These are phyloP conservation scores for Paedocypris sp. DNA, from an alignment of 2,113 vertebrate species.

Conservation along the genomic window DNA sequence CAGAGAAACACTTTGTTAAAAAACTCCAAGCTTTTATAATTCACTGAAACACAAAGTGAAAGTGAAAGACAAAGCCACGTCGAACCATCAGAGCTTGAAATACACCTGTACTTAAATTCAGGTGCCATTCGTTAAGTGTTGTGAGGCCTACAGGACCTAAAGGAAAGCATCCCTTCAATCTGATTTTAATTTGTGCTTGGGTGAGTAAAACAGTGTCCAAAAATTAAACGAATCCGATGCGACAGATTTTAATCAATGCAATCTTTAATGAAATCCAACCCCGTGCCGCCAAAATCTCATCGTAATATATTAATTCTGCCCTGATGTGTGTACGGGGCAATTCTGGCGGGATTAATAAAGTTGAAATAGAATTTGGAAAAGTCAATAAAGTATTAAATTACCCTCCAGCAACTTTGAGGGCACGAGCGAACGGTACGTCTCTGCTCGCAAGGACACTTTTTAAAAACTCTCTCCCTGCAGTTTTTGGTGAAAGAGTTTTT, in stretches of 20 bases:
- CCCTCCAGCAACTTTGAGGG: conserved; percentile 48
- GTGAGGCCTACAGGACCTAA: neutral
- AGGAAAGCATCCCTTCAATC: conserved; percentile 25
- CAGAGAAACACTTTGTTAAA: conserved; percentile 15
- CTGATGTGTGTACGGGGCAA: conserved; percentile 59
- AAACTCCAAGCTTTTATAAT: neutral
- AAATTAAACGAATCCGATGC: conserved; percentile 47
- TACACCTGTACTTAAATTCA: neutral
- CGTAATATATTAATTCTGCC: conserved; percentile 61
- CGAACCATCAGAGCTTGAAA: neutral
- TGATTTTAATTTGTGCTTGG: conserved; percentile 46
- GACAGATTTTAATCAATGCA: conserved; percentile 59
- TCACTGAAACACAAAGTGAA: conserved; percentile 49
- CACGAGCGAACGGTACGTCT: conserved; percentile 36
- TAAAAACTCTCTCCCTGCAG: conserved; percentile 8
- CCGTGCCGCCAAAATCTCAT: conserved; percentile 47
- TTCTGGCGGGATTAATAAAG: conserved; percentile 58
- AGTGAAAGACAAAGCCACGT: conserved; percentile 42
- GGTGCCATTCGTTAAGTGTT: neutral
- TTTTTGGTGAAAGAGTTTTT: neutral
- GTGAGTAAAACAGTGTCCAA: conserved; percentile 42
- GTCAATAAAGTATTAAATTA: conserved; percentile 66
- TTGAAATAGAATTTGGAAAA: conserved; percentile 61
- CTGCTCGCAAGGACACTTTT: conserved; percentile 42
- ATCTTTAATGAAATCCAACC: conserved; percentile 54